Evolutionary conservation across 92 coral and sea anemone species (phyloP), one percentile per base, ranked within the genome.

Genomic region (Desmophyllum pertusum): DNA sequence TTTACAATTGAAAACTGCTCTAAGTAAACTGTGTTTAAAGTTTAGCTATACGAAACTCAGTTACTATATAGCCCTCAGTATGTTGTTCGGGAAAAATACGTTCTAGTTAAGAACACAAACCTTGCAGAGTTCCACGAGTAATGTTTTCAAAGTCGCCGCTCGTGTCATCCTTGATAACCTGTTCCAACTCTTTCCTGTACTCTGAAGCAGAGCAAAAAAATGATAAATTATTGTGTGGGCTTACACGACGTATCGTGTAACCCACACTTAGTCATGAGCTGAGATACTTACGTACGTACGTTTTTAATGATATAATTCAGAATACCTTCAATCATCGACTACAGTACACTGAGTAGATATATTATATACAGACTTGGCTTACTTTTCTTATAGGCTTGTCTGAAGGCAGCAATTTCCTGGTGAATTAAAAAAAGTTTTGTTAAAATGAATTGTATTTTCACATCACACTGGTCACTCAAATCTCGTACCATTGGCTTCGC

Each of bases 101-200:
- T n/a, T n/a, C n/a, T n/a, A n/a, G n/a, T n/a, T n/a, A n/a, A n/a
- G n/a, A 8, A 38, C 31, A 33, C 89, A 29, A 81, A 96, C 98
- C 93, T 88, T 93, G 76, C 93, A 73, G 10, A 96, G 84, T 67
- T 88, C 89, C 68, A 96, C 92, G 3, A 96, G 95, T 11, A 94
- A 90, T 25, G 84, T 87, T 68, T n/a, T 92, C 91, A 75, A 94
- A 96, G 82, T 96, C 93, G 45, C 98, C 98, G 73, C 95, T 92
- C 31, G 98, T 94, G 10, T 96, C 98, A 50, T 88, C 89, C 48
- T 76, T 81, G n/a, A 96, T 91, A 59, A 80, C 98, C 38, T 90
- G 90, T 61, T 89, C 87, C 33, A 96, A 83, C 29, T 91, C 87
- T 67, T 89, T 84, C 30, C 93, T 88, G 70, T 93, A 94, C 66